Evolutionary conservation across 2,797 vertebrate species (phyloP), one percentile per base, ranked within the genome.

Genomic region (Notolepis coatsorum): DNA sequence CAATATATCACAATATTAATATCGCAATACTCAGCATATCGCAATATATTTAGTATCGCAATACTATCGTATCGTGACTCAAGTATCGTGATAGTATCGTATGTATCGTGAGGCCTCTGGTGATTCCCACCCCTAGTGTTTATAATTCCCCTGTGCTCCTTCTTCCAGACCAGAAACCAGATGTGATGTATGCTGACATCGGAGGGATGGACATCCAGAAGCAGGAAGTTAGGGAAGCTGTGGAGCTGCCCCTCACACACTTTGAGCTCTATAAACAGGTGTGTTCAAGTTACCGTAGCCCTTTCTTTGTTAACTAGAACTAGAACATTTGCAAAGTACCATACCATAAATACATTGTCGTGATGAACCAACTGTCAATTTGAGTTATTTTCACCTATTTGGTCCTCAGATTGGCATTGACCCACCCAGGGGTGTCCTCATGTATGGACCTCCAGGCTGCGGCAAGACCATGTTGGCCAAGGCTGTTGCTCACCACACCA

Each of bases 181-280:
- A 98, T 3, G 97, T 98, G 75, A 94, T 96, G 89, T 98, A 98
- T 2, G 94, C 96, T 0, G 97, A 98, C 80, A 98, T 98, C 0
- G 97, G 97, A 0, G 97, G 97, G 13, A 98, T 98, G 97, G 97
- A 98, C 85, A 98, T 98, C 80, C 97, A 98, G 91, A 98, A 98
- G 80, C 97, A 98, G 89, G 97, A 98, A 86, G 97, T 98, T 42
- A 87, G 97, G 33, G 97, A 98, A 81, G 97, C 96, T 0, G 97
- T 98, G 68, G 97, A 96, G 83, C 92, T 98, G 55, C 97, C 97
- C 0, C 94, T 98, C n/a, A 98, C 97, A 7, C 97, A 98, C 88
- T 98, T 98, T 8, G 97, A 98, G 80, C 96, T 98, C 61, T 98
- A 98, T 61, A 98, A 98, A 83, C 96, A 98, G 96, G 96, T 97